Base-by-base conservation (phyloP, 1,140 invertebrate species). In the Hyposmocoma kahamanoa region DNA sequence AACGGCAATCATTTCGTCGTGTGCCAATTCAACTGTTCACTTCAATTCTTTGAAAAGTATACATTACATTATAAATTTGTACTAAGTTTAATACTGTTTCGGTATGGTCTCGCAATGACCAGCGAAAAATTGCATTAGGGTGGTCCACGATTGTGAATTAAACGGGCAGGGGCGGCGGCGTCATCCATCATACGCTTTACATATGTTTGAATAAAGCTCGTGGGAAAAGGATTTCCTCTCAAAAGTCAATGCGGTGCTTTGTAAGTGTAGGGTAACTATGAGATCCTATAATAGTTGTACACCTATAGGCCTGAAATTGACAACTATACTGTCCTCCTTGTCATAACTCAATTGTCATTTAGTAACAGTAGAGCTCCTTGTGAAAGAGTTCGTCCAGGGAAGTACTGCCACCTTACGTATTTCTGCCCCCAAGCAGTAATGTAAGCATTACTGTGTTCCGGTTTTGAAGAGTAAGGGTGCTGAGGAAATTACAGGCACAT, bases 131-230 rank as follows among this genome's bases (percentile, higher is more conserved):
- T 70, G 48, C 59, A 62, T 59, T 76, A 70, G 59, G 74, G 80
- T 72, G 66, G 63, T 57, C 54, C 53, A 62, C 65, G 81, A 81
- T 84, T 73, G 68, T 79, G 75, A 84, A 78, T 84, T 84, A 84
- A 82, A 77, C 74, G 67, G 67, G 68, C 65, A 55, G 62, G 69
- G 72, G 74, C 66, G 68, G 71, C 66, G 62, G 45, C 11, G 68
- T 73, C 78, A 80, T 84, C 82, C 80, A 86, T 86, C 82, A 86
- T 83, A 83, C 73, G 82, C 82, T 86, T 86, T 86, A 86, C 82
- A 86, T 86, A 86, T 86, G 83, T 86, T 86, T 84, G 77, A 80
- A 83, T 84, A 84, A 86, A 84, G 72, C 83, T 67, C 83, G 83
- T 86, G 83, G 83, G 83, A 86, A 86, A 83, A 81, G 77, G 80